Base-by-base conservation (phyloP, 2,888 invertebrate species). In the Torymus texanus region DNA sequence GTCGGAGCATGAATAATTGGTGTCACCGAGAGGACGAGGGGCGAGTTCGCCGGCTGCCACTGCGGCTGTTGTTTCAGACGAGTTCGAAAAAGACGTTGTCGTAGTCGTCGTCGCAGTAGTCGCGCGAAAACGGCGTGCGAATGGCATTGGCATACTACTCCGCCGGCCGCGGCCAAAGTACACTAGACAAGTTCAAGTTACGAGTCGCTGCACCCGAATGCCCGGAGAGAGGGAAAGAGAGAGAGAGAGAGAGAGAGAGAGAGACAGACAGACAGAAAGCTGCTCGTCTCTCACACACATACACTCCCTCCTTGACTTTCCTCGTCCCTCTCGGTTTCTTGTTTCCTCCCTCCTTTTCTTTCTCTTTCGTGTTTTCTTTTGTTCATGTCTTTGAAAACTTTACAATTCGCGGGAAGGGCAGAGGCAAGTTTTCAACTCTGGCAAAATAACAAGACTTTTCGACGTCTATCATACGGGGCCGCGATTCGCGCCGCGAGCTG, bases 111-210 rank as follows among this genome's bases (percentile, higher is more conserved):
- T 41, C 41, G 41, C 41, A 59, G 24, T 16, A 65, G 58, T n/a
- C 14, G 24, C 50, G 16, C 73, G 74, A 63, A 74, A 68, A 55
- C 65, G 75, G 41, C 66, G 80, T 61, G 80, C 80, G 67, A 80
- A 72, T 80, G 80, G 72, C 80, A 80, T 73, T 76, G 80, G 72
- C 80, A 76, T 77, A 75, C 73, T 79, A 41, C 41, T 41, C 41
- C 41, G 41, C 68, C 55, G 55, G 58, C 70, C 68, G 12, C 59
- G 79, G 68, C 66, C 79, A 77, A 73, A 81, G 75, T 80, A 82
- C 78, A 78, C 80, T 82, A 67, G 79, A 77, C 73, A 79, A 81
- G 79, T 81, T 80, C 75, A 74, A 81, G 71, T 80, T 80, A 75
- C 80, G 80, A 74, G 75, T 55, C 75, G 58, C 68, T 65, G 79